Conservation (phyloP, 2,797 vertebrate genomes). For the Echeneis naucrates region DNA sequence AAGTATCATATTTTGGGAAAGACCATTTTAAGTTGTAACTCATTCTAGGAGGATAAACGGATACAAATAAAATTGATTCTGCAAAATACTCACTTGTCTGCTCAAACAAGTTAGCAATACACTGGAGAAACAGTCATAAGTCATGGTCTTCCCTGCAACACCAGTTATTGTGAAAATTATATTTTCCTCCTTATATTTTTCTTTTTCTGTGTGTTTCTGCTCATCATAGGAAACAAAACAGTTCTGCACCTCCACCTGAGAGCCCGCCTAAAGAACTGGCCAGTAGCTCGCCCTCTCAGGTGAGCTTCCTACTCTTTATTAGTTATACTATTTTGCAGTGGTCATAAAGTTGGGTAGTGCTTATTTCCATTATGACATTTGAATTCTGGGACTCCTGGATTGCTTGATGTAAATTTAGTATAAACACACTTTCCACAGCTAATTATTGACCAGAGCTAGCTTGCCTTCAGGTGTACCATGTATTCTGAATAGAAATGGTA, state of each 20-base stretch:
- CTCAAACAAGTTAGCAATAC: not conserved
- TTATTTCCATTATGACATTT: not conserved
- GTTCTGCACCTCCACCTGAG: slow-evolving; percentile 77
- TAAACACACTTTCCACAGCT: slow-evolving; percentile 1
- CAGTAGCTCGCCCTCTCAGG: slow-evolving; percentile 88
- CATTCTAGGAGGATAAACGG: not conserved
- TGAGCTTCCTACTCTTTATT: slow-evolving; percentile 50
- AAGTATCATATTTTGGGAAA: not conserved
- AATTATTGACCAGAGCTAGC: slow-evolving; percentile 19
- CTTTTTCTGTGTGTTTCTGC: slow-evolving; percentile 4
- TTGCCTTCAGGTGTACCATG: not conserved
- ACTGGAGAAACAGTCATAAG: not conserved
- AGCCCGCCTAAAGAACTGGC: slow-evolving; percentile 90
- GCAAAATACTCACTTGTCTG: not conserved
- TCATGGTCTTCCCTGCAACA: not conserved
- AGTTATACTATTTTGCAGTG: not conserved
- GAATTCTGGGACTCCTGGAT: not conserved
- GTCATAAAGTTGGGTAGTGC: no score
- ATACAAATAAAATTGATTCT: not conserved
- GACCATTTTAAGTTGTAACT: slow-evolving; percentile 15
- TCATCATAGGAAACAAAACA: slow-evolving; percentile 89
- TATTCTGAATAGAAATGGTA: not conserved
- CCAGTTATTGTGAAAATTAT: not conserved
- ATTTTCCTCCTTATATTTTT: not conserved
- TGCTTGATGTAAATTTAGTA: not conserved